Evolutionary conservation across 35 echinoderm and acorn worm genomes (phyloP), one percentile per base, ranked within the genome.

Genomic region (Acanthaster planci): DNA sequence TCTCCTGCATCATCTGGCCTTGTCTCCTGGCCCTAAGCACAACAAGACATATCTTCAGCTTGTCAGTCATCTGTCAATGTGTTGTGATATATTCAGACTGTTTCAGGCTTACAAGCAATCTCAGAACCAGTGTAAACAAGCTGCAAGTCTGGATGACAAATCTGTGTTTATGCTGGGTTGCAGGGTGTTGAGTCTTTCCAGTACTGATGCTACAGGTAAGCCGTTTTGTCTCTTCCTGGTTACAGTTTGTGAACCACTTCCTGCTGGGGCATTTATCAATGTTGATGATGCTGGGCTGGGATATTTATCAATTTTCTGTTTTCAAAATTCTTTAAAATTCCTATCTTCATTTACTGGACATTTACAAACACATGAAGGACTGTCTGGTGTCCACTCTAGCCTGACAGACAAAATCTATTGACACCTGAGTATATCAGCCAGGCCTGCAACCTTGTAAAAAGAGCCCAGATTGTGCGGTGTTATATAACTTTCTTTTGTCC

Each of bases 1-100:
- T 38, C 68, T 86, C 84, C 40, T 86, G 22, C 67, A 86, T 30
- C 42, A 77, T 52, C 67, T 59, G 40, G 51, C 84, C 36, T 27
- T 76, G 27, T 52, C 84, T 35, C n/a, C 84, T 55, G 30, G 40
- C n/a, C 76, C 55, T 23, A 19, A 39, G 14, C 36, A 85, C 21
- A 58, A 26, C 23, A 72, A 72, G 64, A 85, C 38, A 40, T 58
- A 29, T 21, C 39, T 58, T 8, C 40, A 86, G 42, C 47, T 86
- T 19, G 52, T 39, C 38, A 54, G 64, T 30, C 84, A 86, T 29
- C 75, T 42, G 30, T 9, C 67, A 8, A 86, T 86, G 84, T 86
- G 68, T 53, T 52, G 67, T 21, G 67, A 68, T 58, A 76, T 86
- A 40, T 51, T 86, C 18, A 35, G 67, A 8, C 12, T 86, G 8